phyloP scores from a whole-genome alignment of 2,888 invertebrate genomes.

The Sisyra terminalis region DNA sequence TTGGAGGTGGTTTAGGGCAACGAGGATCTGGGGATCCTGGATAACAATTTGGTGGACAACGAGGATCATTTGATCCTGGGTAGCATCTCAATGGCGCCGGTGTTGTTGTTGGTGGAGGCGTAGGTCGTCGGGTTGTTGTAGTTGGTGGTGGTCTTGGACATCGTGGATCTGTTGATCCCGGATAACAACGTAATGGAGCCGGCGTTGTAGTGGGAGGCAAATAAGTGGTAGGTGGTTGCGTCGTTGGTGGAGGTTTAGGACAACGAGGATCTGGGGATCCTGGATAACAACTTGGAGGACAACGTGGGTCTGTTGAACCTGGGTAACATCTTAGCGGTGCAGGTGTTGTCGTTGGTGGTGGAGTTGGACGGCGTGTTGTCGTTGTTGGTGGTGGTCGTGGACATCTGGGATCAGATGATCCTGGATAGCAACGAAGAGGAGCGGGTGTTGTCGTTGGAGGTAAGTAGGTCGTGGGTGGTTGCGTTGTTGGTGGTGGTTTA shows the following conservation, averaged over 20 bases:
- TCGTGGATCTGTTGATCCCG: slow-evolving; percentile 18
- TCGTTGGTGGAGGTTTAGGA: slow-evolving; percentile 15
- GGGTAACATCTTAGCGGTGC: slow-evolving; percentile 14
- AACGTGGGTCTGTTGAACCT: no score
- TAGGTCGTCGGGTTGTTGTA: slow-evolving; percentile 18
- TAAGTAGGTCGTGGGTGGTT: not conserved
- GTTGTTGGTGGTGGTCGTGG: slow-evolving; percentile 12
- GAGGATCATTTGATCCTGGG: no score
- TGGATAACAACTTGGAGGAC: slow-evolving; percentile 16
- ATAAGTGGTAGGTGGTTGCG: slow-evolving; percentile 15
- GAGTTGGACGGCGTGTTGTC: slow-evolving; percentile 17
- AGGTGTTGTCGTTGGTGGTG: slow-evolving; percentile 19
- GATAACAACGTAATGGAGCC: slow-evolving; percentile 16
- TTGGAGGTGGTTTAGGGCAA: slow-evolving; percentile 18
- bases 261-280: slow-evolving; percentile 20
- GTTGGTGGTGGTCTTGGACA: slow-evolving; percentile 17
- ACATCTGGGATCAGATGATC: slow-evolving; percentile 22
- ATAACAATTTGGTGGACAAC: slow-evolving; percentile 17
- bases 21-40: slow-evolving; percentile 22
- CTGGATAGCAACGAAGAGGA: slow-evolving; percentile 19
- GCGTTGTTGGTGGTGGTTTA: slow-evolving; percentile 7
- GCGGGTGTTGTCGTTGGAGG: slow-evolving; percentile 1
- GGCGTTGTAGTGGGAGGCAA: slow-evolving; percentile 12
- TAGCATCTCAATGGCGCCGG: no score
- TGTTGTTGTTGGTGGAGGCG: slow-evolving; percentile 19